Evolutionary conservation across 2,113 vertebrate species (phyloP), one percentile per base, ranked within the genome.

Genomic region (Catharus fuscescens): DNA sequence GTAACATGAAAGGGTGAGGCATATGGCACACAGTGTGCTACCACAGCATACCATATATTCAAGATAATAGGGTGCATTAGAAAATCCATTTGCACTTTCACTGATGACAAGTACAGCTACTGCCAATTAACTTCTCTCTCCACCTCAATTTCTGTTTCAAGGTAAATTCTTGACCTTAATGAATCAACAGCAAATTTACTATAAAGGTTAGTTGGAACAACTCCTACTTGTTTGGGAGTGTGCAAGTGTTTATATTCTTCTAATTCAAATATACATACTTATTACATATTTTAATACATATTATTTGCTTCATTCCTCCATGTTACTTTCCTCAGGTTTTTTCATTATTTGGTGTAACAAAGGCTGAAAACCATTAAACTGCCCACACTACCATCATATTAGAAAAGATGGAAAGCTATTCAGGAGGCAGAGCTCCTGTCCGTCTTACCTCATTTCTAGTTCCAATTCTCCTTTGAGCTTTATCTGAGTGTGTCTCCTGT

Each of bases 21-120:
- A 76, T 24, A 94, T 62, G 64, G 93, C 87, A 96, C 70, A 86
- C n/a, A 66, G 61, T 88, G 81, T 95, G 81, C 84, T 96, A 69
- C 93, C 89, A 92, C 96, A 91, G 88, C 90, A 94, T 93, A 80
- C 84, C 86, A 81, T 91, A 80, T 89, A 88, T 91, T 92, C 88
- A 71, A 95, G 92, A 94, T 89, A 95, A 94, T 69, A 93, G 38
- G 0, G 5, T 81, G 65, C 89, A 62, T 61, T 70, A 81, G 47
- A 96, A 95, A 97, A 92, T 45, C 50, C 80, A 62, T 95, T 73
- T 96, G 92, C 77, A 86, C 94, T 95, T 96, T 91, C 80, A 74
- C 71, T 90, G 85, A 74, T 92, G 87, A 95, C 93, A 96, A 60
- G 44, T n/a, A 67, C 34, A 88, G 42, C 72, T 90, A 59, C 56